A percentile compares a stretch with the other conserved stretches of the same genome.
Evolutionary conservation across 2,888 invertebrate genomes (phyloP).

Genomic region (Lasioglossum oenotherae): DNA sequence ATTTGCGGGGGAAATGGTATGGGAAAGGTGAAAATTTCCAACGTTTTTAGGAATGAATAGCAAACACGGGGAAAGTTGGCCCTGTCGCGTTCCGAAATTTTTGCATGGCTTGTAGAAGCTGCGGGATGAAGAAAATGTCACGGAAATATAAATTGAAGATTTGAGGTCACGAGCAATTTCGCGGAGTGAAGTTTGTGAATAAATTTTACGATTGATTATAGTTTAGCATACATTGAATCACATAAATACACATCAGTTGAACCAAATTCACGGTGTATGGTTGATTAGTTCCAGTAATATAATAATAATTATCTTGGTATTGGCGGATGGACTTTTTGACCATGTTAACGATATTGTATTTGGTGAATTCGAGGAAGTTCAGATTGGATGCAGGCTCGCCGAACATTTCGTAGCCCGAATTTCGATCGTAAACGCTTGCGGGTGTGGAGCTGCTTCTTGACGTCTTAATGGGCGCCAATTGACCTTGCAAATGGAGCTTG

Average conservation of each 20-base stretch:
- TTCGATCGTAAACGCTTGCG: conserved; percentile 37
- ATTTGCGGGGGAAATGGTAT: background rate
- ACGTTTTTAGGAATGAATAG: background rate
- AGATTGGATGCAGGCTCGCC: background rate
- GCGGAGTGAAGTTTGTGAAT: background rate
- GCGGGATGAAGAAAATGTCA: background rate
- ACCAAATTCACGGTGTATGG: background rate
- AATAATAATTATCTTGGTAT: background rate
- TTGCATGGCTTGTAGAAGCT: background rate
- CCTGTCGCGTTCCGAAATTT: background rate
- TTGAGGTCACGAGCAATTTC: background rate
- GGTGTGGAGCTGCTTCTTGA: background rate
- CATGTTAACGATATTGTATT: background rate
- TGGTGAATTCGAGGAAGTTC: background rate
- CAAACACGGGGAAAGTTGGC: background rate
- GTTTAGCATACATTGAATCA: background rate
- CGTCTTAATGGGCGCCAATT: conserved; percentile 27
- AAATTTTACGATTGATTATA: background rate
- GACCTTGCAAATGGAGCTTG: conserved; percentile 43
- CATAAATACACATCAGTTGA: background rate
- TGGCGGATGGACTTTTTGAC: background rate
- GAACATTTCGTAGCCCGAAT: conserved; percentile 13
- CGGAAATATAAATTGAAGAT: background rate
- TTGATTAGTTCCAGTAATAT: background rate
- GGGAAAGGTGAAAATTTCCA: background rate